Evolutionary conservation across 2,113 vertebrate species (phyloP).

Genomic region (Pagrus major): DNA sequence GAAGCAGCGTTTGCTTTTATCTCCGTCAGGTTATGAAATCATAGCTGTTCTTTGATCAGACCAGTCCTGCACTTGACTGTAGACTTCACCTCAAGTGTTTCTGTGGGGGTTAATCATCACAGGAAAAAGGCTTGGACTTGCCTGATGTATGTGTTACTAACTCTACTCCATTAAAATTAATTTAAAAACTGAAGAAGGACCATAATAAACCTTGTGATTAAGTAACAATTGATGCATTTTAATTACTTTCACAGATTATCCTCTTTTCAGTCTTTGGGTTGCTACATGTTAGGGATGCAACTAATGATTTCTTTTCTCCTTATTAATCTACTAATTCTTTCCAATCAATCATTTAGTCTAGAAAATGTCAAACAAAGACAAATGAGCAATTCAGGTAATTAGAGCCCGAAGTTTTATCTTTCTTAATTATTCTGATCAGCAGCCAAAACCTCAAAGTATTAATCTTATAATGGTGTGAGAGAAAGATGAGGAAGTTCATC

Average conservation of each 20-base stretch:
- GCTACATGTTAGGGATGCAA: background rate
- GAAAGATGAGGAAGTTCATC: background rate
- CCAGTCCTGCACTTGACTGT: background rate
- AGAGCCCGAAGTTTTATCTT: constrained; percentile 17
- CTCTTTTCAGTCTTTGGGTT: background rate
- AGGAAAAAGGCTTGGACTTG: too few species aligned
- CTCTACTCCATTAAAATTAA: background rate
- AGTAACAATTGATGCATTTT: background rate
- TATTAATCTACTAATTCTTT: constrained; percentile 14
- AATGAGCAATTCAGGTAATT: constrained; percentile 12
- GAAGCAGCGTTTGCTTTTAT: background rate
- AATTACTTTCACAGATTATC: constrained; percentile 30
- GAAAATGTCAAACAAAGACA: constrained; percentile 31
- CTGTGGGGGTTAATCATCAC: background rate
- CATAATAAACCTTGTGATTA: background rate
- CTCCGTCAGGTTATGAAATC: background rate
- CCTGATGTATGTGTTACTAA: background rate
- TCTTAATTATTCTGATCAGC: constrained; percentile 21
- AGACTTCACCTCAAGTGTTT: background rate
- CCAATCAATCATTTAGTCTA: constrained; percentile 26
- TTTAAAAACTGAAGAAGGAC: background rate
- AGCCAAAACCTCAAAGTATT: constrained; percentile 1
- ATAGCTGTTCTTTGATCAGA: background rate
- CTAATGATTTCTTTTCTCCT: constrained; percentile 10
- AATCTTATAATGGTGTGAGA: background rate